Conservation (phyloP, 92 coral and sea anemone genomes). For the Phenganax marumi region DNA sequence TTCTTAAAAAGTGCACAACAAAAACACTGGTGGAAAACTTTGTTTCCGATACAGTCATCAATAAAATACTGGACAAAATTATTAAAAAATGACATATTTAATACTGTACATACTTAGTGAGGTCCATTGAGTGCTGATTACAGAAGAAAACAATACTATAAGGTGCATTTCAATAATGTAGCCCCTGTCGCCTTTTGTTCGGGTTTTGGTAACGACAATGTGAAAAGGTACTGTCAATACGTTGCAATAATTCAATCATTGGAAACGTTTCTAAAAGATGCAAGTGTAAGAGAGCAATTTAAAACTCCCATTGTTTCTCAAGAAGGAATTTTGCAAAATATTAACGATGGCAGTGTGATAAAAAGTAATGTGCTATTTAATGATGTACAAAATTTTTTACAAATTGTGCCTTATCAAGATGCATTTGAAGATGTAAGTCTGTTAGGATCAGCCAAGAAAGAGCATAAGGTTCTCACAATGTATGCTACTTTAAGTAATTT, state of each 20-base stretch:
- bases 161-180: not conserved
- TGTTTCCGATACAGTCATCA: not conserved
- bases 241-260: conserved; percentile 63
- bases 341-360: conserved; percentile 39
- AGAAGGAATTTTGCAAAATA: conserved; percentile 53
- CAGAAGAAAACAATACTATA: conserved; percentile 29
- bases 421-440: conserved; percentile 65
- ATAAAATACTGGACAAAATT: not conserved
- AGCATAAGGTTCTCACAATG: conserved; percentile 54
- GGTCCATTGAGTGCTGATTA: conserved; percentile 27
- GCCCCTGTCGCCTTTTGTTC: conserved; percentile 10
- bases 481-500: conserved; percentile 60
- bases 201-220: conserved; percentile 2
- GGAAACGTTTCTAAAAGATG: conserved; percentile 58
- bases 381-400: conserved; percentile 44
- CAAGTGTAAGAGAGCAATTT: conserved; percentile 47
- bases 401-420: conserved; percentile 58
- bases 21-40: too few relatives aligned
- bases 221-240: conserved; percentile 45
- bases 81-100: not conserved
- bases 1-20: too few relatives aligned
- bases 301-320: not conserved
- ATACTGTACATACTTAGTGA: not conserved
- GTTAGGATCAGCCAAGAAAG: conserved; percentile 54
- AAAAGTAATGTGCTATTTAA: conserved; percentile 48